Conservation (phyloP, 2,888 invertebrate species). For the Globia sparganii region DNA sequence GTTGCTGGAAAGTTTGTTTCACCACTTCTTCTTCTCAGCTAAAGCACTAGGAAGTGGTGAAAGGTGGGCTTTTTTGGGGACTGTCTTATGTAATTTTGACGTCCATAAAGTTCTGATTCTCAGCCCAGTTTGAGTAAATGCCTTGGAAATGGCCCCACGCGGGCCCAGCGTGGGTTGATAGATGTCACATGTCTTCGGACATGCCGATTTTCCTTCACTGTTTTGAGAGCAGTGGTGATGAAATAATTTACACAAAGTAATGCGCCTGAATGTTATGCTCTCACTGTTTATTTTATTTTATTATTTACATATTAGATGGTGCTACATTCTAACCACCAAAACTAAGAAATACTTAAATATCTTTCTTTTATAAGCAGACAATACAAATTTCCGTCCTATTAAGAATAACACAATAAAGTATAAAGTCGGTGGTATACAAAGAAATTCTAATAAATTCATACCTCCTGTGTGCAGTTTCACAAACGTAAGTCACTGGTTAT, state of each 20-base stretch:
- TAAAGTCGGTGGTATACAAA: constrained; percentile 43
- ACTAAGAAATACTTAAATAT: constrained; percentile 2
- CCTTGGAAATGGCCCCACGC: neutral
- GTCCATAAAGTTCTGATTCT: neutral
- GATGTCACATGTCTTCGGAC: no score
- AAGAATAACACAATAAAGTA: constrained; percentile 28
- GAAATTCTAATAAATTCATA: constrained; percentile 69
- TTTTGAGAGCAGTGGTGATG: no score
- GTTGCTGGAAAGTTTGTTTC: neutral
- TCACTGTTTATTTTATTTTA: neutral
- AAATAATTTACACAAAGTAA: no score
- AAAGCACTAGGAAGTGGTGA: neutral
- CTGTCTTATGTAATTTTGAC: neutral
- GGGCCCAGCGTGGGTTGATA: no score
- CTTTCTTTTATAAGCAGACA: neutral
- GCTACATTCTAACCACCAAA: neutral
- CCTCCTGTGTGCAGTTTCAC: constrained; percentile 63
- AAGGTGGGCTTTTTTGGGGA: neutral
- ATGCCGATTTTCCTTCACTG: no score
- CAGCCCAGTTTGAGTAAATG: neutral
- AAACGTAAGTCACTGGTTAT: constrained; percentile 70
- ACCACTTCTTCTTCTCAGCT: neutral
- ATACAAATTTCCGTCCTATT: neutral
- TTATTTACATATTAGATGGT: neutral
- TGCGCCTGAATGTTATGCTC: no score